A percentile compares a stretch with the other conserved stretches of the same genome.
These are phyloP conservation scores for Scaptomyza graminum DNA, from an alignment of 1,140 invertebrate species.

Conservation along the genomic window DNA sequence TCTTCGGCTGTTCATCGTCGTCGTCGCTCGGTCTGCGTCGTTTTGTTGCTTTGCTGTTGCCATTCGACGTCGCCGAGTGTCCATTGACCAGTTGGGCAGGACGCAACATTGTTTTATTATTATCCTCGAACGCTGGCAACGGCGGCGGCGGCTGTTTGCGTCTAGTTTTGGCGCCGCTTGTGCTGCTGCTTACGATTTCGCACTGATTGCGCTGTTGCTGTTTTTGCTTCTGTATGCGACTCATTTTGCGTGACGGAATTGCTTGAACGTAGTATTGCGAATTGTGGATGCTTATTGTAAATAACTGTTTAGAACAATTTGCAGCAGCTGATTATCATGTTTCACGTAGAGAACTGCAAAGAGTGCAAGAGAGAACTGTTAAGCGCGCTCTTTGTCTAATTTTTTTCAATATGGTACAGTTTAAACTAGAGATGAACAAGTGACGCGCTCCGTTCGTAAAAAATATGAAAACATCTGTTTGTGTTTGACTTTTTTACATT, in stretches of 20 bases:
- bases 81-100: constrained; percentile 47
- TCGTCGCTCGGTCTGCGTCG: constrained; percentile 42
- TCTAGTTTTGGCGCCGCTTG: constrained; percentile 29
- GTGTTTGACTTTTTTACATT: background rate
- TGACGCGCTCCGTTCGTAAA: background rate
- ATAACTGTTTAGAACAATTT: constrained; percentile 44
- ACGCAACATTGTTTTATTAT: constrained; percentile 21
- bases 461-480: background rate
- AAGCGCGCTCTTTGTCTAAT: constrained; percentile 11
- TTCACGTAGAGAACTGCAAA: constrained; percentile 24
- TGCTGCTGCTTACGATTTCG: constrained; percentile 42
- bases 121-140: constrained; percentile 26
- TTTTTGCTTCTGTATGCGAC: constrained; percentile 50
- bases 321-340: constrained; percentile 50
- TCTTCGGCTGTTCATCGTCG: constrained; percentile 1
- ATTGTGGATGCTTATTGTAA: constrained; percentile 37
- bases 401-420: constrained; percentile 73
- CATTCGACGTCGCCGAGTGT: constrained; percentile 42
- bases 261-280: constrained; percentile 23
- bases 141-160: background rate
- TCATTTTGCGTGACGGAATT: constrained; percentile 44
- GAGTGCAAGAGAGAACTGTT: constrained; percentile 23
- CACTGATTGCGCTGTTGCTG: constrained; percentile 29
- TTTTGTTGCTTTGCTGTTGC: constrained; percentile 38
- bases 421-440: constrained; percentile 46